Evolutionary conservation across 2,888 invertebrate genomes (phyloP).

Genomic region (Meiosimyza platycephala): DNA sequence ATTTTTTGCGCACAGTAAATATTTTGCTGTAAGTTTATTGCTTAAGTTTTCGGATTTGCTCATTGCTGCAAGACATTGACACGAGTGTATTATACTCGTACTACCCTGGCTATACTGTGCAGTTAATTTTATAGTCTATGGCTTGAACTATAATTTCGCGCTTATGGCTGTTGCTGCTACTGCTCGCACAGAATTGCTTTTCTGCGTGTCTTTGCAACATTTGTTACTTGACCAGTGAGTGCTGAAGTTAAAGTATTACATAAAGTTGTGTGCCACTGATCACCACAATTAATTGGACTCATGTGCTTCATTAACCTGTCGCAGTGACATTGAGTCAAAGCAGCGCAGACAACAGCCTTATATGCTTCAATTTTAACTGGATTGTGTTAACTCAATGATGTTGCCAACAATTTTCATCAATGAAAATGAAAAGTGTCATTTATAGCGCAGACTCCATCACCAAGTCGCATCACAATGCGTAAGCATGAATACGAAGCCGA

Average conservation of each 20-base stretch:
- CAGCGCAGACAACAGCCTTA: background rate
- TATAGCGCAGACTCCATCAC: constrained; percentile 7
- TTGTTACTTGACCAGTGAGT: background rate
- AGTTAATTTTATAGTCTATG: too few species aligned
- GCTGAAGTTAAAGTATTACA: background rate
- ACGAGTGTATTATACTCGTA: background rate
- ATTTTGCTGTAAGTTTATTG: too few species aligned
- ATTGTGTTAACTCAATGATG: background rate
- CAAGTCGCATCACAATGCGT: background rate
- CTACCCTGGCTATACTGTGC: too few species aligned
- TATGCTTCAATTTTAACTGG: too few species aligned
- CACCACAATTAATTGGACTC: background rate
- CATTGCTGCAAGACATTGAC: background rate
- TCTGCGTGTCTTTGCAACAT: constrained; percentile 26
- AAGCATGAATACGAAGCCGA: too few species aligned
- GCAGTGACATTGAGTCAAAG: constrained; percentile 14
- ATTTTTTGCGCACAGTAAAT: background rate
- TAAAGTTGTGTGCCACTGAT: background rate
- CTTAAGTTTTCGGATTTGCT: too few species aligned
- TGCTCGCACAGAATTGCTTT: constrained; percentile 15
- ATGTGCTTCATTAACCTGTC: constrained; percentile 15
- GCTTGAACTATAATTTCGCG: too few species aligned
- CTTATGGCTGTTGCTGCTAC: background rate
- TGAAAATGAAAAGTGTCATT: constrained; percentile 42
- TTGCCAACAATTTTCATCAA: constrained; percentile 39